Conservation (phyloP, 2,888 invertebrate species). For the Campoplex nolae region DNA sequence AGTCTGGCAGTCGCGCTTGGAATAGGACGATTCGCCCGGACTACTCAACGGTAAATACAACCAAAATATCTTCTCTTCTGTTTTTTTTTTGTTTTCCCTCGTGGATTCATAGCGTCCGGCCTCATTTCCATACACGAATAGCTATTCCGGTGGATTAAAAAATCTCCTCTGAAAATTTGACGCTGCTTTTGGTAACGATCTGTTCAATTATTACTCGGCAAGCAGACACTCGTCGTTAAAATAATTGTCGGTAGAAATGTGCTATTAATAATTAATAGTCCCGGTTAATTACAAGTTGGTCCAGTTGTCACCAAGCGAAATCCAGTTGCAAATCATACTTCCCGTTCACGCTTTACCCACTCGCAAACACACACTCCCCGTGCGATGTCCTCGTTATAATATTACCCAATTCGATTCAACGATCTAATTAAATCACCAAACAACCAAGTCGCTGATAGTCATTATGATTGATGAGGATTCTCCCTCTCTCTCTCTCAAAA, state of each 20-base stretch:
- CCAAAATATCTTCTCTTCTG: not conserved
- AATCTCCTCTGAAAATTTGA: not conserved
- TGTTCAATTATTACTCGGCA: slow-evolving; percentile 44
- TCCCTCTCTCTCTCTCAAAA: not conserved
- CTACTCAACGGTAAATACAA: slow-evolving; percentile 44
- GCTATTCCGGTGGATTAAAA: not conserved
- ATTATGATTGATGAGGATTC: slow-evolving; percentile 7
- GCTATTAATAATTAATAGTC: slow-evolving; percentile 47
- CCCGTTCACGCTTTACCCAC: slow-evolving; percentile 6
- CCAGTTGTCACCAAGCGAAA: not conserved
- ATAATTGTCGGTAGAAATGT: slow-evolving; percentile 37
- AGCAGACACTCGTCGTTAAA: slow-evolving; percentile 52
- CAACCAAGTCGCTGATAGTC: slow-evolving; percentile 16
- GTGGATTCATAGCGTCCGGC: not conserved
- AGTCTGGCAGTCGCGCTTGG: slow-evolving; percentile 45
- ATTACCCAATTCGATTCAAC: slow-evolving; percentile 51
- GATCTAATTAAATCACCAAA: slow-evolving; percentile 55
- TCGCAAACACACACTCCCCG: not conserved
- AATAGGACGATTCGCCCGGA: slow-evolving; percentile 52
- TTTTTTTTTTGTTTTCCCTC: not conserved
- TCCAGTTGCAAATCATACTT: slow-evolving; percentile 52
- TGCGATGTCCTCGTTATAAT: slow-evolving; percentile 29
- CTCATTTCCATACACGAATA: not conserved
- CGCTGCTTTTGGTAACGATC: not conserved
- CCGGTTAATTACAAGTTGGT: slow-evolving; percentile 53